Percentiles rank a stretch among this genome's conserved stretches.
phyloP scores from a whole-genome alignment of 1,140 invertebrate genomes.

The Papilio xuthus region DNA sequence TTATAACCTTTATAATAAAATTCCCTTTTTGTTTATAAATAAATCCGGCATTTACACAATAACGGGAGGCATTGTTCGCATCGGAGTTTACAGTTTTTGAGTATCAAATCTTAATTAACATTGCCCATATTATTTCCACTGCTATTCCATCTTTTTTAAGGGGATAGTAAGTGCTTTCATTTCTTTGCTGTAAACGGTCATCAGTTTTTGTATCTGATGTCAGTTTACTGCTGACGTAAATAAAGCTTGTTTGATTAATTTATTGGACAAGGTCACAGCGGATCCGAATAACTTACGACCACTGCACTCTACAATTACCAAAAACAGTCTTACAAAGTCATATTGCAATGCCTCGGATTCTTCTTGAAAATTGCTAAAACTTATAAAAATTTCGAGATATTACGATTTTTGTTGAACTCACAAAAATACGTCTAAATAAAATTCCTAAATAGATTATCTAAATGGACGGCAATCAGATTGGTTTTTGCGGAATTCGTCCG shows the following conservation, averaged over 20 bases:
- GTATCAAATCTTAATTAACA: background rate
- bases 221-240: background rate
- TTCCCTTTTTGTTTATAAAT: slow-evolving; percentile 15
- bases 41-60: background rate
- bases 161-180: too few relatives aligned
- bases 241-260: background rate
- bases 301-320: background rate
- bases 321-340: too few relatives aligned
- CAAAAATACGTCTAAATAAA: background rate
- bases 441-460: slow-evolving; percentile 15
- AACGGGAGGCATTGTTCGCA: background rate
- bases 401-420: background rate
- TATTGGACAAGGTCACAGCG: background rate
- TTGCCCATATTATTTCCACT: background rate
- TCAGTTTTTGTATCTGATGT: background rate
- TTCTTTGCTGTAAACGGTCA: too few relatives aligned
- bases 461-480: background rate
- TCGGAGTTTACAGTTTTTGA: background rate
- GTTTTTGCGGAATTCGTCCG: background rate
- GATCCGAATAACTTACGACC: background rate
- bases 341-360: too few relatives aligned
- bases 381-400: background rate
- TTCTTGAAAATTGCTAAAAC: background rate
- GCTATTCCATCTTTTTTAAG: too few relatives aligned
- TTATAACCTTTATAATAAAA: background rate